phyloP scores from a whole-genome alignment of 2,888 invertebrate species.

The Hyppa rectilinea region DNA sequence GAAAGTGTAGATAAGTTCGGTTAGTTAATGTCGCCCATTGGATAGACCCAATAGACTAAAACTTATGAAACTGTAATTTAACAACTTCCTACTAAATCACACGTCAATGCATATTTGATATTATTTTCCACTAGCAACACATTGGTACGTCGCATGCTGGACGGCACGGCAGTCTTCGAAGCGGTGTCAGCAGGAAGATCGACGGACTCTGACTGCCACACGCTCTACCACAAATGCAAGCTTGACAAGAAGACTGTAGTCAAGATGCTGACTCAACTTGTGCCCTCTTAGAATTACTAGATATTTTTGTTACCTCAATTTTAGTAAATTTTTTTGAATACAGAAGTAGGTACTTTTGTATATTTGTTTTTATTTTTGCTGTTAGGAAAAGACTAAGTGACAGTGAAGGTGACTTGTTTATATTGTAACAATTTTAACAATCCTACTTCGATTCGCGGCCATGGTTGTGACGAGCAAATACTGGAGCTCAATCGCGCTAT shows the following conservation, averaged over 20 bases:
- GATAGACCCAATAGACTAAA: background rate
- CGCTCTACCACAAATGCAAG: conserved; percentile 92
- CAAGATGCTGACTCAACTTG: conserved; percentile 92
- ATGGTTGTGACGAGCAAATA: no score
- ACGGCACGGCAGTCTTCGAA: conserved; percentile 93
- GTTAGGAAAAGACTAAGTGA: no score
- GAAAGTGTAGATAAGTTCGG: background rate
- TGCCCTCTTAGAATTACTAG: conserved; percentile 84
- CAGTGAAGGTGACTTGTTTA: no score
- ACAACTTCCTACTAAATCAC: background rate
- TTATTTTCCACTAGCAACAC: conserved; percentile 91
- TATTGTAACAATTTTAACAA: no score
- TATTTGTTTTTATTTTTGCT: background rate
- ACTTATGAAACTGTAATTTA: background rate
- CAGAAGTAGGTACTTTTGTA: conserved; percentile 31
- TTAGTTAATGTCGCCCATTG: background rate
- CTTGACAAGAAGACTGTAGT: conserved; percentile 92
- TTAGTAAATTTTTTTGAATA: conserved; percentile 46
- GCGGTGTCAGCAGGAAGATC: conserved; percentile 92
- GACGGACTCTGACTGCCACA: conserved; percentile 90
- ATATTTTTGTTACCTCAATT: conserved; percentile 33
- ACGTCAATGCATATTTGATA: no score
- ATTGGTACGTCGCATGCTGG: conserved; percentile 92
- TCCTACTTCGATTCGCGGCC: no score
- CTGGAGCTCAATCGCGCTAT: no score